These are phyloP conservation scores for Noctua janthina DNA, from an alignment of 2,888 invertebrate species.

Conservation along the genomic window DNA sequence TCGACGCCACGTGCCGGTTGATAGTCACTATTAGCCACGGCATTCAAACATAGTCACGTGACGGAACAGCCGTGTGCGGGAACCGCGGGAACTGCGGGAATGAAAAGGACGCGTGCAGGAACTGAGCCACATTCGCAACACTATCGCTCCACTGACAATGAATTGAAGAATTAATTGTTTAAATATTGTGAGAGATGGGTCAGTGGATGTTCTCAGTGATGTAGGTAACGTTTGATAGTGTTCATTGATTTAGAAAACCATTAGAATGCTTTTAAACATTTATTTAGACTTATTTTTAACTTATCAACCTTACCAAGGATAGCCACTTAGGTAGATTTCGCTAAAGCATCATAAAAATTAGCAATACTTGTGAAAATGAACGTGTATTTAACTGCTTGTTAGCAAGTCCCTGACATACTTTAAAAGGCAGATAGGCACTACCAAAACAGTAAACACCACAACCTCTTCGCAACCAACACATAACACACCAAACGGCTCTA, in stretches of 20 bases:
- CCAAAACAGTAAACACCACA: neutral
- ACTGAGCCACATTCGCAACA: conserved; percentile 71
- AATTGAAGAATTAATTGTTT: conserved; percentile 84
- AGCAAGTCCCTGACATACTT: neutral
- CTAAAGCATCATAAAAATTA: neutral
- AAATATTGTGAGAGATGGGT: conserved; percentile 70
- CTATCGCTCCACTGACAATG: conserved; percentile 79
- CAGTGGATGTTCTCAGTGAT: conserved; percentile 33
- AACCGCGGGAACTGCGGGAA: conserved; percentile 49
- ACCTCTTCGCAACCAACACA: neutral
- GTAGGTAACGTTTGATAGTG: conserved; percentile 10
- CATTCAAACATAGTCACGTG: conserved; percentile 76
- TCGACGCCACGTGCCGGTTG: conserved; percentile 81
- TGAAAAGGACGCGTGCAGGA: conserved; percentile 42
- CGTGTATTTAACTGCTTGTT: neutral
- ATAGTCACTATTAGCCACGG: conserved; percentile 85
- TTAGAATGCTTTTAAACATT: neutral
- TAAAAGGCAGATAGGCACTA: neutral
- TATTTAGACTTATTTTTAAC: neutral
- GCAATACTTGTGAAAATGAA: neutral
- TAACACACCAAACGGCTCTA: conserved; percentile 13
- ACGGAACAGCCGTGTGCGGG: conserved; percentile 71
- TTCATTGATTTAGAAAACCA: conserved; percentile 9
- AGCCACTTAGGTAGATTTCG: neutral
- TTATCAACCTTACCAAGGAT: neutral